Evolutionary conservation across 2,113 vertebrate species (phyloP), one percentile per base, ranked within the genome.

Genomic region (Mobula hypostoma): DNA sequence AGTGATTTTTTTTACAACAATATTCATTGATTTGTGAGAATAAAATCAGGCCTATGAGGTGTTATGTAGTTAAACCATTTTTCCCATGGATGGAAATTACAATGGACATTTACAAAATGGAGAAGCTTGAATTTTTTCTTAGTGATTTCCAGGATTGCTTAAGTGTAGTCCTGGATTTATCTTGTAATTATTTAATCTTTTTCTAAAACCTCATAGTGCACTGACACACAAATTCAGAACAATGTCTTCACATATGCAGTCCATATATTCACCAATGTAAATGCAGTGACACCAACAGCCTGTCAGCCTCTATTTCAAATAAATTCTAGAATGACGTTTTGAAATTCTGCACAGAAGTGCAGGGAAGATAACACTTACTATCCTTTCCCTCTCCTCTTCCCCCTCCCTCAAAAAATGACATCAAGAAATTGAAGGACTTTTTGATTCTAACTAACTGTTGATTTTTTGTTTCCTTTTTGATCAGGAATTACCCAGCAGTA

Each of bases 401-500:
- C 72, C 19, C 11, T 2, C 68, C 83, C 83, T 15, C 24, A 87
- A 27, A 48, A 61, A 61, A 58, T 11, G n/a, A 63, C 85, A n/a
- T n/a, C 0, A 74, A 74, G 21, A 74, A 93, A 48, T 93, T 48
- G 17, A 48, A 19, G 21, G 21, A 70, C 68, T 93, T 40, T 48
- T 74, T 36, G 21, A 72, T 8, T 48, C 11, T 74, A 70, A 70
- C 88, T 19, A 14, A 24, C 32, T 11, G 21, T n/a, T 92, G 21
- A 93, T 48, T 74, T 36, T 93, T 40, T 82, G 40, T 82, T 82
- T 93, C 70, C 63, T 74, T 72, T 70, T 74, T 70, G 17, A 56
- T 11, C 29, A 93, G 91, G 91, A 93, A 76, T 74, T 93, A 56
- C 91, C 91, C 91, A 93, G 91, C 70, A 93, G 91, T 56, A 93